Percentiles rank a stretch among this genome's conserved stretches.
Conservation (phyloP, 2,113 vertebrate species). For the Ciconia stormi region DNA sequence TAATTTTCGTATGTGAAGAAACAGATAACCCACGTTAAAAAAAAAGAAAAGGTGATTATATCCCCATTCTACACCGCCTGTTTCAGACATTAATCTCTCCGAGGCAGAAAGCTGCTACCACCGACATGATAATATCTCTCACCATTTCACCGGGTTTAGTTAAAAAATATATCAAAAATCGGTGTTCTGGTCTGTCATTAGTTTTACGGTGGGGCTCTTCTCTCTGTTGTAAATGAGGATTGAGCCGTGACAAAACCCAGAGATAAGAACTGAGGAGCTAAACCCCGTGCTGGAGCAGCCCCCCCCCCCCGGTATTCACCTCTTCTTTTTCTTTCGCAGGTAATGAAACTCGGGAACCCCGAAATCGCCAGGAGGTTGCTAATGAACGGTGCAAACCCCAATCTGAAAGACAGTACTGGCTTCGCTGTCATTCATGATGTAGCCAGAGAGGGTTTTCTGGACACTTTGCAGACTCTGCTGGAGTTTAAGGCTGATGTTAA, state of each 20-base stretch:
- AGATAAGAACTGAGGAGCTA: neutral
- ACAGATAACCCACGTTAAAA: neutral
- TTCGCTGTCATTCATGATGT: slow-evolving; percentile 90
- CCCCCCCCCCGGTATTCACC: neutral
- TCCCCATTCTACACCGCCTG: neutral
- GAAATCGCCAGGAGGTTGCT: slow-evolving; percentile 80
- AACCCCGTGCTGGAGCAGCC: neutral
- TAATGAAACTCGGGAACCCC: slow-evolving; percentile 84
- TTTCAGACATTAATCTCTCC: neutral
- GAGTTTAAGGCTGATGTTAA: slow-evolving; percentile 84
- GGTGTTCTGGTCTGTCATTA: neutral
- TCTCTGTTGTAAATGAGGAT: neutral
- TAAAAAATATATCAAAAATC: neutral
- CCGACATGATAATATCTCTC: neutral
- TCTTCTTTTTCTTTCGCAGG: slow-evolving; percentile 70
- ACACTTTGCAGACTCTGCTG: slow-evolving; percentile 85
- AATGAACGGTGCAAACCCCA: slow-evolving; percentile 78
- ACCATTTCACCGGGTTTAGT: neutral
- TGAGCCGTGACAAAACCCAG: neutral
- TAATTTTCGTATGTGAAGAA: neutral
- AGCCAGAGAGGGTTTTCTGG: slow-evolving; percentile 87
- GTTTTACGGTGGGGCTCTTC: neutral
- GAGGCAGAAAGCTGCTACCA: neutral
- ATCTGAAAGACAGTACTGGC: slow-evolving; percentile 80
- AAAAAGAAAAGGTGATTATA: neutral